A percentile compares a stretch with the other conserved stretches of the same genome.
Conservation (phyloP, 2,113 vertebrate genomes). For the Antennarius striatus region DNA sequence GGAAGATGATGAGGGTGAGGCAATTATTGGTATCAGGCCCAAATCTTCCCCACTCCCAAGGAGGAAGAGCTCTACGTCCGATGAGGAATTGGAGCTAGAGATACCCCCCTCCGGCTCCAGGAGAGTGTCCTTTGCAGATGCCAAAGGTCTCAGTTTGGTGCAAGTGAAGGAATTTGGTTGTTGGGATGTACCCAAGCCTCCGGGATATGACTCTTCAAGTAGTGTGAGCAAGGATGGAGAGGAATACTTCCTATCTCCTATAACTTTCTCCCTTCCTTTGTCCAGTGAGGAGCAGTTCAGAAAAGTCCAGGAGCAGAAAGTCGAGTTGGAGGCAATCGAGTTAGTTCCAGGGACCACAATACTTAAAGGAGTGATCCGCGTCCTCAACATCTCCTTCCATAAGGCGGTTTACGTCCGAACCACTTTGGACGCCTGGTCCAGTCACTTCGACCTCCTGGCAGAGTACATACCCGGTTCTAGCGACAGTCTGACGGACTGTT, state of each 20-base stretch:
- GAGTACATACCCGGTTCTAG: constrained; percentile 88
- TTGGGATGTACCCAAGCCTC: constrained; percentile 79
- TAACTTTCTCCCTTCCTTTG: constrained; percentile 80
- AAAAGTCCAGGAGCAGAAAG: constrained; percentile 84
- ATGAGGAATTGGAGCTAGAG: constrained; percentile 69
- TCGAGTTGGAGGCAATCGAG: constrained; percentile 84
- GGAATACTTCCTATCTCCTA: constrained; percentile 82
- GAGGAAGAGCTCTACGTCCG: constrained; percentile 62
- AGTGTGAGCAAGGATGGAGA: constrained; percentile 73
- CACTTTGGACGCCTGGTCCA: constrained; percentile 88
- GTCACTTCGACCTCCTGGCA: constrained; percentile 90
- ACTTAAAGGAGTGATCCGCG: constrained; percentile 87
- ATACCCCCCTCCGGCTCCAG: constrained; percentile 70
- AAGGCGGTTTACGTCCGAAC: constrained; percentile 90
- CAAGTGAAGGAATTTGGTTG: constrained; percentile 90
- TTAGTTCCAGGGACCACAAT: constrained; percentile 82
- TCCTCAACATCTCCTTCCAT: constrained; percentile 90
- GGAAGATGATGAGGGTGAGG: constrained; percentile 72
- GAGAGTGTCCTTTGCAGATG: constrained; percentile 95
- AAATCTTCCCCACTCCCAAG: constrained; percentile 76
- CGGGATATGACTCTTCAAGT: constrained; percentile 53
- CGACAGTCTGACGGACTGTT: constrained; percentile 85
- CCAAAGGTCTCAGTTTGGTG: constrained; percentile 89
- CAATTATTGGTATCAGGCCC: constrained; percentile 66
- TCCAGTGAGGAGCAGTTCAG: constrained; percentile 79